A percentile compares a stretch with the other conserved stretches of the same genome.
phyloP scores from a whole-genome alignment of 1,140 invertebrate genomes.

The Lanistes nyassanus region DNA sequence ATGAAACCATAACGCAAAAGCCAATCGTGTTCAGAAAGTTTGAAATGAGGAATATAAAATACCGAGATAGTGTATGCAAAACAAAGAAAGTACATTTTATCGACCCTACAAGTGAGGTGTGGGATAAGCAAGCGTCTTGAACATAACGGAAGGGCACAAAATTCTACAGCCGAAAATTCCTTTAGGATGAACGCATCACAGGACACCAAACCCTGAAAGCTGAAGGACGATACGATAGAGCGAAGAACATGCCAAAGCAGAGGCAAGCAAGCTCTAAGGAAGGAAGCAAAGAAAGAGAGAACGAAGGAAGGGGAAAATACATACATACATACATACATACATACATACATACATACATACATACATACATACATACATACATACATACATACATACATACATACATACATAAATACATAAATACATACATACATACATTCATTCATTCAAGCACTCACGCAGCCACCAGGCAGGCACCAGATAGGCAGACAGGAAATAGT shows the following conservation, averaged over 20 bases:
- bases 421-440: slow-evolving; percentile 8
- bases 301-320: background rate
- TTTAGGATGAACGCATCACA: background rate
- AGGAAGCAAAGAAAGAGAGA: slow-evolving; percentile 7
- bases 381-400: slow-evolving; percentile 10
- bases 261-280: slow-evolving; percentile 1
- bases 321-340: slow-evolving; percentile 3
- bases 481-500: background rate
- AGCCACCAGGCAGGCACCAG: too few relatives aligned
- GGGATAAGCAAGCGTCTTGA: too few relatives aligned
- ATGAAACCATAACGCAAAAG: too few relatives aligned
- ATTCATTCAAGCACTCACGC: background rate
- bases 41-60: too few relatives aligned
- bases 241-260: background rate
- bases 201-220: too few relatives aligned
- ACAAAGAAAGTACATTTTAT: too few relatives aligned
- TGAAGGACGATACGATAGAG: too few relatives aligned
- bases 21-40: too few relatives aligned
- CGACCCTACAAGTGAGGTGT: too few relatives aligned
- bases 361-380: background rate
- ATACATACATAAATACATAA: slow-evolving; percentile 7
- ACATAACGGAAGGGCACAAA: too few relatives aligned
- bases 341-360: background rate
- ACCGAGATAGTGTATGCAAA: too few relatives aligned
- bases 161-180: too few relatives aligned